Evolutionary conservation across 2,888 invertebrate species (phyloP), one percentile per base, ranked within the genome.

Genomic region (Sinodicranocentrus sp.): DNA sequence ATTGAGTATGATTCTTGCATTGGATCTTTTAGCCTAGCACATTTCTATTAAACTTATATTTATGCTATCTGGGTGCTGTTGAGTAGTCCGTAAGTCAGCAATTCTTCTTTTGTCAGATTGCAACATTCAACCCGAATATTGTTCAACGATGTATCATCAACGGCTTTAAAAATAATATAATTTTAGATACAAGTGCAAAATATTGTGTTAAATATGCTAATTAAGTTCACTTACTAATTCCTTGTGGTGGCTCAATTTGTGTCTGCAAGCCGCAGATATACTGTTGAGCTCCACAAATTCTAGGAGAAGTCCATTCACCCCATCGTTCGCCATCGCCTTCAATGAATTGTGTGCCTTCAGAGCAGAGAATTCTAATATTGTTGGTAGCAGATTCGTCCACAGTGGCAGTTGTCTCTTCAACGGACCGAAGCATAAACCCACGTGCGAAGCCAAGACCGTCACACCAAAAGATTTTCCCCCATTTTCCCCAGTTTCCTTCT

Each of bases 201-300:
- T 17, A 5, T 5, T 10, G 6, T 5, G n/a, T 52, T 5, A 17
- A 52, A 15, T 21, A 63, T 63, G 26, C 13, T 59, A 10, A 10
- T 10, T 25, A 52, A 10, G 6, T 57, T 2, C 17, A 77, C 87
- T 85, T 79, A 87, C 87, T 19, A 26, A 72, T 54, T 33, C 88
- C 88, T 84, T 87, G 84, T 8, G 82, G 72, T 8, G 65, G 59
- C 61, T 88, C 85, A 15, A 88, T 83, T 77, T 88, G 88, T 15
- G 88, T 88, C 78, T 84, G 84, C 3, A 88, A 44, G 1, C 87
- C 88, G 71, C 88, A 88, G 70, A 88, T 68, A 52, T 84, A 87
- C 43, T 87, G 85, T 21, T 72, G 26, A 3, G 33, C 43, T 17
- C 67, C 6, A 54, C 87, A 87, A 70, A 85, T 83, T 28, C 87